phyloP scores from a whole-genome alignment of 30 jellyfish, hydroid and myxozoan species.

The Phacellophora camtschatica region DNA sequence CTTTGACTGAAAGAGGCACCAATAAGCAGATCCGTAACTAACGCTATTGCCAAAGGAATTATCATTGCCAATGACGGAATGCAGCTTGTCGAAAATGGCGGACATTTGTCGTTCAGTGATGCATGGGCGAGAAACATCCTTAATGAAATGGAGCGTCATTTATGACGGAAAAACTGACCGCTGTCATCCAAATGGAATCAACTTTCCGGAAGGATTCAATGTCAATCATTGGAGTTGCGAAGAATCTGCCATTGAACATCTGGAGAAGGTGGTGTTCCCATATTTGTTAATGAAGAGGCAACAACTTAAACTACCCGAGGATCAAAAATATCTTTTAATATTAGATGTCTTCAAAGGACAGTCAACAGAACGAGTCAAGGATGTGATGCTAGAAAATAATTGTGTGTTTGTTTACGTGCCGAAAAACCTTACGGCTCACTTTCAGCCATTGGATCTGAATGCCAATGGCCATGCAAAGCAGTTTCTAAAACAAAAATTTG shows the following conservation, averaged over 20 bases:
- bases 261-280: conserved; percentile 22
- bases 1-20: conserved; percentile 5
- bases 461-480: conserved; percentile 33
- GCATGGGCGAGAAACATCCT: background rate
- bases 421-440: conserved; percentile 30
- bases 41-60: background rate
- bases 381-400: conserved; percentile 12
- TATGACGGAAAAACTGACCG: conserved; percentile 17
- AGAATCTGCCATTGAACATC: background rate
- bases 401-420: conserved; percentile 41
- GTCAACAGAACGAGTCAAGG: conserved; percentile 18
- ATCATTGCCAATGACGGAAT: background rate
- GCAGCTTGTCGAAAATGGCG: conserved; percentile 14
- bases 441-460: conserved; percentile 53
- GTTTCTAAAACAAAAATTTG: conserved; percentile 15
- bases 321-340: conserved; percentile 7
- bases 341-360: conserved; percentile 40
- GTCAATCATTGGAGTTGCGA: conserved; percentile 48
- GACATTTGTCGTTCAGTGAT: background rate
- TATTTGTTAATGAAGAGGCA: background rate
- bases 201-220: conserved; percentile 20
- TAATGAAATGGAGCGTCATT: background rate
- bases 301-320: background rate
- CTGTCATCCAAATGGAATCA: conserved; percentile 11
- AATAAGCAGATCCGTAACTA: background rate